These are phyloP conservation scores for Uloborus diversus DNA, from an alignment of 1,140 invertebrate genomes.

Conservation along the genomic window DNA sequence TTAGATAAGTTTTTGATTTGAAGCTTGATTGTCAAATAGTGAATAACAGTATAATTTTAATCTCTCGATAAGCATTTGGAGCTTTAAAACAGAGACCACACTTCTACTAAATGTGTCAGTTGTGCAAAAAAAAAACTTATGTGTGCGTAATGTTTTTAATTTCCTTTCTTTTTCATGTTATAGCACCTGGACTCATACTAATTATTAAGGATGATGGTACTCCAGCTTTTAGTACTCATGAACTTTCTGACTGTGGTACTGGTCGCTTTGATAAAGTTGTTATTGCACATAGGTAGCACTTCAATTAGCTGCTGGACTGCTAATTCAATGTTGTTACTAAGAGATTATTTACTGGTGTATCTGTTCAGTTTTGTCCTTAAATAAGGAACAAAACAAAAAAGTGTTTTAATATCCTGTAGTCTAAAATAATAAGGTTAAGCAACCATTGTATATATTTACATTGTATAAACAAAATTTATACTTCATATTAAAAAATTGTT, in stretches of 20 bases:
- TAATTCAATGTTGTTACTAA: not conserved
- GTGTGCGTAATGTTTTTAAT: not conserved
- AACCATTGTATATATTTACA: too few species aligned
- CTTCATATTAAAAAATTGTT: too few species aligned
- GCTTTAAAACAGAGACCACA: not conserved
- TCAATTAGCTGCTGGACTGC: slow-evolving; percentile 6
- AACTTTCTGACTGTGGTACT: slow-evolving; percentile 29
- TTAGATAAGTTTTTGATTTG: not conserved
- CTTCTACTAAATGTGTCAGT: not conserved
- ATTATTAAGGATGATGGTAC: slow-evolving; percentile 49
- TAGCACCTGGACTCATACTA: slow-evolving; percentile 38
- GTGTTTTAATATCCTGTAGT: too few species aligned
- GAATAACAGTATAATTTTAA: too few species aligned
- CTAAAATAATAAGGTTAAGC: too few species aligned
- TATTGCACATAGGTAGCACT: slow-evolving; percentile 45
- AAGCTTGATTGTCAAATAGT: too few species aligned
- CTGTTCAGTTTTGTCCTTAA: too few species aligned
- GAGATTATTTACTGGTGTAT: not conserved
- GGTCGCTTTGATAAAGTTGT: slow-evolving; percentile 38
- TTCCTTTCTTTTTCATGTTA: not conserved
- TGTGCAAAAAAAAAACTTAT: not conserved
- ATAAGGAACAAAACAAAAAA: too few species aligned
- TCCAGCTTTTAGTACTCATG: slow-evolving; percentile 42
- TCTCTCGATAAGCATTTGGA: not conserved
- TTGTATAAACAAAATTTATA: too few species aligned